phyloP scores from a whole-genome alignment of 30 jellyfish, hydroid and myxozoan species.

The Chironex yamaguchii region DNA sequence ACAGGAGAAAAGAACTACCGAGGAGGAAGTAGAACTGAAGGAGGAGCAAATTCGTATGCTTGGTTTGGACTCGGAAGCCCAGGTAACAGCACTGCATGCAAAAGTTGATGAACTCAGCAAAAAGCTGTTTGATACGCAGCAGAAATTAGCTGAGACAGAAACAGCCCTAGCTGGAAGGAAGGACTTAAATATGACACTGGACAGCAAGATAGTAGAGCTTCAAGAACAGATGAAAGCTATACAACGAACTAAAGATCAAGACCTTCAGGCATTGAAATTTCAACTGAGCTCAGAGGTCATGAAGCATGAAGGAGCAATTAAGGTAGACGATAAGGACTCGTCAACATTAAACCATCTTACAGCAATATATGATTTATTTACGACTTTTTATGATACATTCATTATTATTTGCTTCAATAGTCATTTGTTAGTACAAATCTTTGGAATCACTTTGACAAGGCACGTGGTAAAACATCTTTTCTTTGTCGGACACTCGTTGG shows the following conservation, averaged over 20 bases:
- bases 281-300: conserved; percentile 63
- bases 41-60: background rate
- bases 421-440: too few relatives aligned
- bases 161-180: background rate
- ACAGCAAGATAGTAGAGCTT: background rate
- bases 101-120: background rate
- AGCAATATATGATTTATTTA: too few relatives aligned
- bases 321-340: too few relatives aligned
- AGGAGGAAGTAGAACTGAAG: background rate
- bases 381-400: too few relatives aligned
- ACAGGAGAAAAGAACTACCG: background rate
- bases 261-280: conserved; percentile 57
- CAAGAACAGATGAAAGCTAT: background rate
- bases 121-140: background rate
- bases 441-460: too few relatives aligned
- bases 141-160: background rate
- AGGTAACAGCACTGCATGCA: background rate
- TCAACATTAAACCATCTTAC: too few relatives aligned
- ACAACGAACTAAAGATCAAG: conserved; percentile 19
- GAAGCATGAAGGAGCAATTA: conserved; percentile 31
- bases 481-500: too few relatives aligned
- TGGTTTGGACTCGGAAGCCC: background rate
- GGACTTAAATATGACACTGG: background rate
- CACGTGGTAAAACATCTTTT: too few relatives aligned
- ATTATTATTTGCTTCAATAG: too few relatives aligned